Percentiles rank a stretch among this genome's conserved stretches.
Evolutionary conservation across 2,113 vertebrate species (phyloP).

Genomic region (Callorhinus ursinus): DNA sequence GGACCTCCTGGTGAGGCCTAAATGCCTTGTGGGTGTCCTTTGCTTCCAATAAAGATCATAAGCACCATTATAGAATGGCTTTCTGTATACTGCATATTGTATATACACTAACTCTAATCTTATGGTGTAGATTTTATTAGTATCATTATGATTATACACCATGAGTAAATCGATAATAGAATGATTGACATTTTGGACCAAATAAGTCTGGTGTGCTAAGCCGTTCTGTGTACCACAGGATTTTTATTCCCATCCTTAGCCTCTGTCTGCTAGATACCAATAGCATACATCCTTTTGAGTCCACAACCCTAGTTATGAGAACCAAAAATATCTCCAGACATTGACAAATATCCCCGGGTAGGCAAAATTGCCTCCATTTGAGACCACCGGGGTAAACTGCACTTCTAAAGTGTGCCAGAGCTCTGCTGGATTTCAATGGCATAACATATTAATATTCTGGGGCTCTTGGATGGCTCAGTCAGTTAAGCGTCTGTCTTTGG

Average conservation of each 20-base stretch:
- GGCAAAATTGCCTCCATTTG: neutral
- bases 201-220: neutral
- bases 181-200: neutral
- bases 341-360: neutral
- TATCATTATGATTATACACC: neutral
- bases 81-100: neutral
- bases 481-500: neutral
- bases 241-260: neutral
- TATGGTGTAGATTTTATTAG: neutral
- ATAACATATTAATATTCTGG: neutral
- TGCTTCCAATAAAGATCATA: neutral
- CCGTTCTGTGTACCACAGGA: neutral
- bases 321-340: neutral
- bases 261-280: neutral
- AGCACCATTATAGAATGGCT: neutral
- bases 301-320: neutral
- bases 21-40: neutral
- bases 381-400: neutral
- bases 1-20: accelerated
- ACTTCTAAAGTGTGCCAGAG: neutral
- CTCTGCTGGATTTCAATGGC: neutral
- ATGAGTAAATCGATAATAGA: neutral
- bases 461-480: too few species aligned
- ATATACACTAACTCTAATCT: neutral
- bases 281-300: accelerated